Evolutionary conservation across 2,113 vertebrate genomes (phyloP).

Genomic region (Amazona guildingii): DNA sequence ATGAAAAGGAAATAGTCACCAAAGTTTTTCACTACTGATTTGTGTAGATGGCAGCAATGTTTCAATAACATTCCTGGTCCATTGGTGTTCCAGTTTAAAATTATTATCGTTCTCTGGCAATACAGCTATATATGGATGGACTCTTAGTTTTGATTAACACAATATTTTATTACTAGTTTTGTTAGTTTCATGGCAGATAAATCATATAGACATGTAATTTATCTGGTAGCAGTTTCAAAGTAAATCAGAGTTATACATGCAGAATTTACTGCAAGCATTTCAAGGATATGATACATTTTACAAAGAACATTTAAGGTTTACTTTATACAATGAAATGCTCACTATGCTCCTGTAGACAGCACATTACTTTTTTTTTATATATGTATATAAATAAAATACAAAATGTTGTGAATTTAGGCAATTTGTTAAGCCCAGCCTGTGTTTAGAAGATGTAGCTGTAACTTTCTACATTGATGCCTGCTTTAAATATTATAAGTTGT

Average conservation of each 20-base stretch:
- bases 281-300: not conserved
- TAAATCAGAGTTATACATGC: not conserved
- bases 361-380: not conserved
- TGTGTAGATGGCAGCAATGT: not conserved
- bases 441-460: not conserved
- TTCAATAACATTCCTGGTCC: not conserved
- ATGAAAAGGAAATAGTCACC: not conserved
- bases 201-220: not conserved
- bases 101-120: not conserved
- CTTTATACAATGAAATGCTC: not conserved
- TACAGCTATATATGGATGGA: not conserved
- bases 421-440: not conserved
- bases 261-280: not conserved
- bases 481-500: not conserved
- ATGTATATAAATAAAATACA: not conserved
- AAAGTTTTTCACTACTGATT: not conserved
- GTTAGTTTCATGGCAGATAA: not conserved
- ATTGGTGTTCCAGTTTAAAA: not conserved
- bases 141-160: not conserved
- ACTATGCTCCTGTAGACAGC: not conserved
- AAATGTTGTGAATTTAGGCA: not conserved
- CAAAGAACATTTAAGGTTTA: not conserved
- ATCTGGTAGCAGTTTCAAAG: slow-evolving; percentile 7
- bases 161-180: not conserved
- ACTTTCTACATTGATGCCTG: not conserved